Evolutionary conservation across 2,888 invertebrate genomes (phyloP), one percentile per base, ranked within the genome.

Genomic region (Operophtera brumata): DNA sequence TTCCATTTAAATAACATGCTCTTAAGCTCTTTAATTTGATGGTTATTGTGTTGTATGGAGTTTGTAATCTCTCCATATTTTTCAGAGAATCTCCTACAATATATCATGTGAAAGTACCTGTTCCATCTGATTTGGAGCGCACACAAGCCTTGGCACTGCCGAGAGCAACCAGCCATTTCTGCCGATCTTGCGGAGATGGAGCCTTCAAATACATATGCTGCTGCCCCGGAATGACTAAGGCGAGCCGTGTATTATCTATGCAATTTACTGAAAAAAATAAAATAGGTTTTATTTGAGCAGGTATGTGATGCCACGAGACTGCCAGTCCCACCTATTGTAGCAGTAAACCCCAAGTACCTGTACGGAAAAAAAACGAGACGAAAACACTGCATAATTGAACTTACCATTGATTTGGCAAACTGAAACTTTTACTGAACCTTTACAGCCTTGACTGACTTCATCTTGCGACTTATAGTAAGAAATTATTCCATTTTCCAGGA

Each of bases 401-500:
- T 78, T 85, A 95, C 95, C 95, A 82, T 93, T 94, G 65, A 96
- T 95, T 89, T 96, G 95, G 82, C 95, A 95, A 37, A 95, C 95
- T 51, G 94, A 93, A 64, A 96, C 93, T 86, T 95, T 95, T 64
- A 96, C 93, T 50, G 95, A 95, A 26, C 96, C 95, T 86, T 95
- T 96, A 77, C 95, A 95, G 25, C 95, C 96, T 84, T 94, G 94
- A 75, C 91, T 93, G 4, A 94, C 95, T 89, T 96, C 95, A 65
- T 96, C 95, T 73, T 94, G 94, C 0, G 95, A 95, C 80, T 94
- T 94, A 75, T 95, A 96, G 79, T 96, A 96, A 0, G 95, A 94
- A 67, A 96, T 82, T 51, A 95, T 92, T 34, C 95, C 95, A 85
- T 95, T 94, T 71, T 95, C 94, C 72, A 96, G 84, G 42, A 95